These are phyloP conservation scores for Andrena chrysosceles DNA, from an alignment of 2,888 invertebrate species.

Conservation along the genomic window DNA sequence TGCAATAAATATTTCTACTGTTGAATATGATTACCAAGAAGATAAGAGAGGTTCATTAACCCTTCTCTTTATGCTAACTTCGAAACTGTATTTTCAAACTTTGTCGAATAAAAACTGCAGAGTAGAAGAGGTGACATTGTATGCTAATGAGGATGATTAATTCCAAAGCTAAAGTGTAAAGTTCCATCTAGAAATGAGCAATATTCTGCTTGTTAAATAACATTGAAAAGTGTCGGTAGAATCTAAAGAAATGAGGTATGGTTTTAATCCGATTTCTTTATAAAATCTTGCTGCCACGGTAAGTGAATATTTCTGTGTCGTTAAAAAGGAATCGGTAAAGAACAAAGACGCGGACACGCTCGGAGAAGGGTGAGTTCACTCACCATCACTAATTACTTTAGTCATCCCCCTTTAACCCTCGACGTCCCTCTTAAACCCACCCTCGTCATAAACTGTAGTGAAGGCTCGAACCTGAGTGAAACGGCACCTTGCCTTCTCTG, in stretches of 20 bases:
- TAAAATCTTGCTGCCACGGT: constrained; percentile 40
- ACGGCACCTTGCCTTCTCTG: constrained; percentile 67
- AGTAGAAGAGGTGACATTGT: too few species aligned
- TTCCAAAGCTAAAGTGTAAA: too few species aligned
- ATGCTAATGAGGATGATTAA: too few species aligned
- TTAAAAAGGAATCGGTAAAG: constrained; percentile 59
- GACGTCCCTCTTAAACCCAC: constrained; percentile 74
- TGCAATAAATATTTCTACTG: too few species aligned
- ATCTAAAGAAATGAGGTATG: too few species aligned
- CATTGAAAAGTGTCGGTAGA: background rate
- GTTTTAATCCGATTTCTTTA: constrained; percentile 30
- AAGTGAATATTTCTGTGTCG: constrained; percentile 60
- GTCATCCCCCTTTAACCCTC: constrained; percentile 74
- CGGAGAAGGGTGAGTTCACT: constrained; percentile 69
- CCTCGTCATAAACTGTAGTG: constrained; percentile 76
- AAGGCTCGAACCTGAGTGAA: constrained; percentile 71
- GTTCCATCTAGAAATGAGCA: background rate
- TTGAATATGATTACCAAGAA: too few species aligned
- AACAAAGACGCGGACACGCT: constrained; percentile 58
- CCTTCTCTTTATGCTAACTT: too few species aligned
- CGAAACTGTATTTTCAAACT: too few species aligned
- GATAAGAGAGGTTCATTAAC: too few species aligned
- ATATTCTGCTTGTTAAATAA: background rate
- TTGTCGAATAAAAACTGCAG: too few species aligned
- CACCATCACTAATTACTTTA: constrained; percentile 81